Conservation (phyloP, 2,113 vertebrate species). For the Sarotherodon lohbergeri region DNA sequence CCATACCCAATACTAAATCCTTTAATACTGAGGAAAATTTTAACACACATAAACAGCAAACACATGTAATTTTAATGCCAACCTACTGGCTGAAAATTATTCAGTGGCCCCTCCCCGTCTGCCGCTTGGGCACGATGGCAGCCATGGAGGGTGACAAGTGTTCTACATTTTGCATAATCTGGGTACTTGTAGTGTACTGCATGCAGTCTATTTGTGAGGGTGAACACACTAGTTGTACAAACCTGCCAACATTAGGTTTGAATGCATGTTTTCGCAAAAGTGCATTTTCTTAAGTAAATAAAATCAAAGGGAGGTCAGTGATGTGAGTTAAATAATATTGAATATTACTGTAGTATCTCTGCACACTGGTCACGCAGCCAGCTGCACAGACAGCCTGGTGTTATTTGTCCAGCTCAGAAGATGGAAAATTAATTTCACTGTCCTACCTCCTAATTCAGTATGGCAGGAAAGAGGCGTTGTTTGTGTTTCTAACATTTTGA, state of each 20-base stretch:
- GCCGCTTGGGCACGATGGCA: not conserved
- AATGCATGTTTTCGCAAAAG: not conserved
- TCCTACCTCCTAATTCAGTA: not conserved
- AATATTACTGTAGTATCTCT: not conserved
- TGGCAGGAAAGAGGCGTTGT: not conserved
- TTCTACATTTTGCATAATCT: not conserved
- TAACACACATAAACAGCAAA: not conserved
- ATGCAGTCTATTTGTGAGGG: not conserved
- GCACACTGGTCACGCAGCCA: not conserved
- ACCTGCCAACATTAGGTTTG: not conserved
- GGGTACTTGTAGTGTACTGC: not conserved
- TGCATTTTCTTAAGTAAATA: not conserved
- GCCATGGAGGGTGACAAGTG: not conserved
- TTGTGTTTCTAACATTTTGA: not conserved
- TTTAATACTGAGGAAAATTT: not conserved
- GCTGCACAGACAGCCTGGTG: not conserved
- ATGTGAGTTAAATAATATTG: not conserved
- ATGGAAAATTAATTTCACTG: not conserved
- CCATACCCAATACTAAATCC: not conserved
- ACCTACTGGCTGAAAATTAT: not conserved
- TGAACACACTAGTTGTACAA: not conserved
- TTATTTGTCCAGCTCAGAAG: not conserved
- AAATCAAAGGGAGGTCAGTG: not conserved
- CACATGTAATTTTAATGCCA: not conserved
- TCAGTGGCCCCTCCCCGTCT: not conserved